Percentiles rank a stretch among this genome's conserved stretches.
These are phyloP conservation scores for Ophraella communa DNA, from an alignment of 2,888 invertebrate genomes.

Conservation along the genomic window DNA sequence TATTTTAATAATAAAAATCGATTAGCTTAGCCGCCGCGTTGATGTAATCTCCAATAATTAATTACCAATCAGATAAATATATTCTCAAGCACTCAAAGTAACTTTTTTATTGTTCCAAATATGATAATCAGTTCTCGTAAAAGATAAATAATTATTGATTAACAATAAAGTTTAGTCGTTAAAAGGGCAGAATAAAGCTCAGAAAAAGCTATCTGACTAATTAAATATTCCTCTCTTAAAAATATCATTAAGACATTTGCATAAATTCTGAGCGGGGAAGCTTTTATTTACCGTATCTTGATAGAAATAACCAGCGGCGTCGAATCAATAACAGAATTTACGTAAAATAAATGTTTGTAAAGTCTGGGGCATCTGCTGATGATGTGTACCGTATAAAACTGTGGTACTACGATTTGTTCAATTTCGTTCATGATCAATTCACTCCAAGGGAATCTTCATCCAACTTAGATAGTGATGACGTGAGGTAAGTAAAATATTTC, in stretches of 20 bases:
- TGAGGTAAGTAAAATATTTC: no score
- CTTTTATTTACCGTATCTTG: conserved; percentile 45
- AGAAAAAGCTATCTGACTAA: conserved; percentile 38
- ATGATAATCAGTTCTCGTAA: conserved; percentile 23
- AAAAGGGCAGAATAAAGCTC: conserved; percentile 29
- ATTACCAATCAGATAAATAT: conserved; percentile 5
- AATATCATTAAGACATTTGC: conserved; percentile 47
- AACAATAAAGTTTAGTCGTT: conserved; percentile 28
- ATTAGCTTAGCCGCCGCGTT: neutral
- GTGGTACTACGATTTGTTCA: neutral
- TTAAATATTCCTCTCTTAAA: conserved; percentile 40
- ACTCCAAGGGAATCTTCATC: neutral
- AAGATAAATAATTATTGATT: conserved; percentile 33
- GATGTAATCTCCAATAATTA: conserved; percentile 17
- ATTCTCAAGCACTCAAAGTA: conserved; percentile 18
- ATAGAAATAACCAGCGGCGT: conserved; percentile 37
- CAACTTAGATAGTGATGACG: neutral
- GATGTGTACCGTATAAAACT: neutral
- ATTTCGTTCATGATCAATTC: neutral
- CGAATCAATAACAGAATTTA: neutral
- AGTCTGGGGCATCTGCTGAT: neutral
- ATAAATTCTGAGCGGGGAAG: conserved; percentile 45
- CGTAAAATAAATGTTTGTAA: no score
- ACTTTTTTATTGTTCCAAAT: conserved; percentile 27
- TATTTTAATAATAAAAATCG: no score